Evolutionary conservation across 2,113 vertebrate genomes (phyloP), one percentile per base, ranked within the genome.

Genomic region (Apeltes quadracus): DNA sequence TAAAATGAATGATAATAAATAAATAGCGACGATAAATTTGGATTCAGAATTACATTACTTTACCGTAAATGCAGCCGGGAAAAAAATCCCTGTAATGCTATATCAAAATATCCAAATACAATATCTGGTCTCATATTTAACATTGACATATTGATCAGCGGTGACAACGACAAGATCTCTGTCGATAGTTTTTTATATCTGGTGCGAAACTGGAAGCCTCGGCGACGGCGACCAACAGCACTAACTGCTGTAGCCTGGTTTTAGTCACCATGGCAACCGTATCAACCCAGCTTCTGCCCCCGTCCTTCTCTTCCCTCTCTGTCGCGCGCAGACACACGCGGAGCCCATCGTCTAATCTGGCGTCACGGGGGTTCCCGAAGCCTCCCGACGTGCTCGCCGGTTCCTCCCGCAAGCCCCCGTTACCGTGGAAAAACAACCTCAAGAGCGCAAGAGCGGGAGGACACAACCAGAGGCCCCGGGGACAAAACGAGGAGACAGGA

Each of bases 231-330:
- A n/a, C 70, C n/a, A 84, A 76, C 62, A 79, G 69, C 61, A 76
- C 82, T 71, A 76, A 83, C 73, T 34, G 43, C 54, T 71, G 23
- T 64, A 76, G 79, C 82, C 78, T 76, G 58, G 70, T 87, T 83
- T n/a, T 74, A 70, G 79, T 89, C 75, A 53, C 78, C 71, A 88
- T 81, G 75, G 79, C 65, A 88, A 90, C 86, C 68, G 79, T 51
- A 78, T 71, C 36, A 87, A 72, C 53, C 61, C 29, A 64, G 71
- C 66, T 50, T 62, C 69, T 61, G 41, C 57, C 57, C 13, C n/a
- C 14, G 68, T 62, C 23, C 48, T 62, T 25, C 57, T 39, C 15
- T 41, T 55, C 18, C 32, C 39, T 36, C 6, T 57, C 29, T 54
- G 53, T 65, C 39, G 64, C 72, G 69, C 36, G 46, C 69, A 74